Evolutionary conservation across 2,113 vertebrate species (phyloP), one percentile per base, ranked within the genome.

Genomic region (Oostethus manadensis): DNA sequence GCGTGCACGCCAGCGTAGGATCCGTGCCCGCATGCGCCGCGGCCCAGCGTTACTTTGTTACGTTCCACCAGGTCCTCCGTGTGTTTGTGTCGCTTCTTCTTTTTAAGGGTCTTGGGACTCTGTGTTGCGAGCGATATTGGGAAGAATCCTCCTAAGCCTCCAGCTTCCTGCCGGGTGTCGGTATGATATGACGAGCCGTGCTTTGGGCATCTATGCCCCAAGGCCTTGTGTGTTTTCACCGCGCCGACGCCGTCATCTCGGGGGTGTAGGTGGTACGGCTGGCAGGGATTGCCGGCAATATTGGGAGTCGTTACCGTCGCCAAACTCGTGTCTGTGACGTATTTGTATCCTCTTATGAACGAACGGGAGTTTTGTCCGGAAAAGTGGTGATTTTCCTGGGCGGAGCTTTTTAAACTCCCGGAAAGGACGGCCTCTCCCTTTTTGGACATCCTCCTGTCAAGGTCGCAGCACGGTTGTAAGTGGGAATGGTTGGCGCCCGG

Each of bases 41-140:
- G 66, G 0, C 95, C 95, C 72, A 98, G 80, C 23, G 93, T 96
- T 53, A 6, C 54, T 60, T 91, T 97, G 73, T 98, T 98, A 15
- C 82, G 90, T 60, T 90, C 84, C 44, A 97, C 87, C 46, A 94
- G 90, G 72, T 93, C 78, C 50, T 84, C 84, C 23, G 50, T 86
- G 15, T 29, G 54, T 56, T 58, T 84, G 51, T 61, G 43, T 23
- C 20, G 77, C 48, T 70, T 84, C 21, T 51, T 70, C 8, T 72
- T 66, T 0, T 56, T 47, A 18, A 23, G 46, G 46, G 56, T 56
- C 35, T 46, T 65, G 4, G 49, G 44, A 45, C 3, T 42, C 4
- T 21, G 68, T 15, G 8, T 40, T 51, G 58, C 51, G 8, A 21
- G 23, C 3, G 47, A 3, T 43, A 22, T 61, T 14, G 45, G 50